A percentile compares a stretch with the other conserved stretches of the same genome.
These are phyloP conservation scores for Micromesistius poutassou DNA, from an alignment of 2,797 vertebrate species.

Conservation along the genomic window DNA sequence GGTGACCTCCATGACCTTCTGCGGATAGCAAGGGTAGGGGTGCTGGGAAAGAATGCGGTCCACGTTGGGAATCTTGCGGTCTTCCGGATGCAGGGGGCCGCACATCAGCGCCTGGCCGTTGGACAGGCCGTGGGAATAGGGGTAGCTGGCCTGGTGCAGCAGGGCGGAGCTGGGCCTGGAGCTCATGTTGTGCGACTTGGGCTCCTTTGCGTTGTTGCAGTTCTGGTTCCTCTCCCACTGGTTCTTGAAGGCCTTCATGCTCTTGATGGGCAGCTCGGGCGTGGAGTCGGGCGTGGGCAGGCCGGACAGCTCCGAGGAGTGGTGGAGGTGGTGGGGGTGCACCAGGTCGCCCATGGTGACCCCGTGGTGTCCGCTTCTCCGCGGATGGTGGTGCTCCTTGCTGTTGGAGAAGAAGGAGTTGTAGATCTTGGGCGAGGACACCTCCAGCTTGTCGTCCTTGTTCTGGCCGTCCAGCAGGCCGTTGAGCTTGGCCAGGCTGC, in stretches of 20 bases:
- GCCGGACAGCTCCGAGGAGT: constrained; percentile 82
- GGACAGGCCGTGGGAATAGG: constrained; percentile 70
- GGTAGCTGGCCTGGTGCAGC: constrained; percentile 76
- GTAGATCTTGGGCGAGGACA: constrained; percentile 80
- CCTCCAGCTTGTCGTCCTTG: constrained; percentile 78
- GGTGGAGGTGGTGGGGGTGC: constrained; percentile 72
- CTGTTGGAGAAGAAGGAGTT: constrained; percentile 75
- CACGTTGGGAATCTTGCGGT: constrained; percentile 79
- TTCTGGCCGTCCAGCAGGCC: constrained; percentile 77
- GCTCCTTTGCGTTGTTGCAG: constrained; percentile 88
- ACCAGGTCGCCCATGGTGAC: constrained; percentile 73
- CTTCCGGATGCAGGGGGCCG: constrained; percentile 68
- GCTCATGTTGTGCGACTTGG: constrained; percentile 67
- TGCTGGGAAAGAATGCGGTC: constrained; percentile 78
- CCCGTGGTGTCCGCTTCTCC: constrained; percentile 67
- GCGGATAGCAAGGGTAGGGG: constrained; percentile 73
- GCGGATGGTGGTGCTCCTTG: constrained; percentile 66
- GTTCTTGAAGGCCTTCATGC: constrained; percentile 81
- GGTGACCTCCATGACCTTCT: constrained; percentile 85
- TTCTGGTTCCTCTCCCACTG: constrained; percentile 93
- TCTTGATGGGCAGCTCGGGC: constrained; percentile 86
- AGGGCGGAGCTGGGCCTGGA: constrained; percentile 71
- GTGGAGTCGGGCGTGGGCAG: constrained; percentile 90
- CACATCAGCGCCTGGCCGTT: constrained; percentile 66
- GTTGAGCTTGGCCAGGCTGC: constrained; percentile 86